Base-by-base conservation (phyloP, 1,140 invertebrate species). In the Tetranychus urticae region DNA sequence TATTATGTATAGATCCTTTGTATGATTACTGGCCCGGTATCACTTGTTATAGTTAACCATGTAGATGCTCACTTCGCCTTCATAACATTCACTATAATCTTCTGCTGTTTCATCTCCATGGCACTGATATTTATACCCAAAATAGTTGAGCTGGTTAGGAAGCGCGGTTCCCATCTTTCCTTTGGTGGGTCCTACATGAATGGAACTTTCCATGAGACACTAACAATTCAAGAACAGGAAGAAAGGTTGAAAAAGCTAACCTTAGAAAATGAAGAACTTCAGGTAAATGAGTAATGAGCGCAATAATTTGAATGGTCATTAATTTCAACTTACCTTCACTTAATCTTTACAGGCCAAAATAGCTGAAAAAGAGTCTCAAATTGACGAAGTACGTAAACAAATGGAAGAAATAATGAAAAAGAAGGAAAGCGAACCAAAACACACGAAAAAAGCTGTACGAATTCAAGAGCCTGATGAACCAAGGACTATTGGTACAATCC, bases 61-160 rank as follows among this genome's bases (percentile, higher is more conserved):
- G 89, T 96, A 71, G 89, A 98, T 73, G 91, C 93, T 12, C 88
- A 86, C 64, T 99, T 92, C 73, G 88, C 88, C 14, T 98, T 99
- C 73, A 86, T 96, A 35, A 83, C 90, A 2, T 75, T 96, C 54
- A 87, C 91, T 35, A 90, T 96, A 63, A 86, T 94, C 58, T 91
- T 96, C 73, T 93, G 90, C 73, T 92, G 88, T 73, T 93, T 94
- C 75, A 79, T 97, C 14, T 92, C 90, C 65, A 93, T 96, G 88
- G 87, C 89, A 39, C 80, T 97, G 58, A 89, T 97, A 67, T 96
- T 94, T 75, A 82, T 93, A 66, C 90, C 88, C 67, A 97, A 93
- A 80, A 87, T 91, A 71, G 58, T 65, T 34, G 64, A 65, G 52
- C 35, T 63, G 0, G 42, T 65, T 1, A 23, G 63, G 37, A 46